phyloP scores from a whole-genome alignment of 2,113 vertebrate genomes.

The Scopus umbretta region DNA sequence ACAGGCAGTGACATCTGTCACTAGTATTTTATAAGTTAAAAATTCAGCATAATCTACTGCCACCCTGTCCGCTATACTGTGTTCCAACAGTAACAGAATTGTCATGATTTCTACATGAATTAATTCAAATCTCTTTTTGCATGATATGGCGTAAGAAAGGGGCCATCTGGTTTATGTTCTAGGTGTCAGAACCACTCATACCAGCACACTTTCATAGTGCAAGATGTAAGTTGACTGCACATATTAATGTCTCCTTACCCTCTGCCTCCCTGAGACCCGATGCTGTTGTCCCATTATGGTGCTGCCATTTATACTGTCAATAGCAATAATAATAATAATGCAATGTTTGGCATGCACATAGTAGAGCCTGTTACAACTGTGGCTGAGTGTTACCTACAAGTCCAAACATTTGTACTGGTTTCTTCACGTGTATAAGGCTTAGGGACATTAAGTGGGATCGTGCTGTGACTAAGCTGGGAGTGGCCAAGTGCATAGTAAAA shows the following conservation, averaged over 20 bases:
- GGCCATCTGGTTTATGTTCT: conserved; percentile 68
- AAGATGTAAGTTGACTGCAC: conserved; percentile 55
- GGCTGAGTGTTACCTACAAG: not conserved
- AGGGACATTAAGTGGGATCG: rapidly evolving
- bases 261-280: conserved; percentile 19
- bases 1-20: conserved; percentile 47
- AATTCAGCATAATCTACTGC: conserved; percentile 52
- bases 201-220: conserved; percentile 7
- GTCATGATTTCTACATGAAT: conserved; percentile 62
- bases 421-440: not conserved
- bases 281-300: conserved; percentile 20
- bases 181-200: conserved; percentile 68
- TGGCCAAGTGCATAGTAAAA: not conserved
- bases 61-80: conserved; percentile 40
- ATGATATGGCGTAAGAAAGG: conserved; percentile 63
- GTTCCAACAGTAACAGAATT: conserved; percentile 62
- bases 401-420: not conserved
- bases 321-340: not conserved
- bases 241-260: conserved; percentile 49
- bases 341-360: not conserved
- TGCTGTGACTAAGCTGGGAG: not conserved
- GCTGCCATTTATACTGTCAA: conserved; percentile 4
- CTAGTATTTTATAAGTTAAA: conserved; percentile 41
- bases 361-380: not conserved
- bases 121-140: conserved; percentile 61